Percentiles rank a stretch among this genome's conserved stretches.
Conservation (phyloP, 1,140 invertebrate genomes). For the Drosophila takahashii region DNA sequence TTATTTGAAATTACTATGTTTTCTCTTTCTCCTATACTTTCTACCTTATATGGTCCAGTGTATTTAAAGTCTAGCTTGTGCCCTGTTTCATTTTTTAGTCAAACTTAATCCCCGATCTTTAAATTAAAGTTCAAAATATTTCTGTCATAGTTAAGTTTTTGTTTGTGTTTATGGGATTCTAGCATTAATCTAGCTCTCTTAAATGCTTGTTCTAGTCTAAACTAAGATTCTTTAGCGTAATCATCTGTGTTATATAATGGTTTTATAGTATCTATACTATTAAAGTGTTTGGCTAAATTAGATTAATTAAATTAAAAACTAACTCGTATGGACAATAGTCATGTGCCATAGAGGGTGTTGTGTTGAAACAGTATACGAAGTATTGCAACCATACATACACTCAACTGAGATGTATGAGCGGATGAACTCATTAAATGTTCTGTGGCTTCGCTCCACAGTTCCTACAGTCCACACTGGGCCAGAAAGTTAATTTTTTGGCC, state of each 20-base stretch:
- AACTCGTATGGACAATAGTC: too few relatives aligned
- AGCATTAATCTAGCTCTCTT: background rate
- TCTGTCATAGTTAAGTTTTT: background rate
- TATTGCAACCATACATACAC: too few relatives aligned
- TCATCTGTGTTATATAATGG: background rate
- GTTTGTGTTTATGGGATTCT: background rate
- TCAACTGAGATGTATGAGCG: background rate
- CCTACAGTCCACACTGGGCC: too few relatives aligned
- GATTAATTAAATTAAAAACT: too few relatives aligned
- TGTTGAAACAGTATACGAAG: too few relatives aligned
- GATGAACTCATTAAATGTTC: background rate
- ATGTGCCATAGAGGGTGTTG: background rate
- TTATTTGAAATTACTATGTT: background rate
- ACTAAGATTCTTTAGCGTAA: background rate
- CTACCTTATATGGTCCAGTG: background rate
- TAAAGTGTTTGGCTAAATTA: background rate
- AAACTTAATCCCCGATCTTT: too few relatives aligned
- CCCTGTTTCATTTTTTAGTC: too few relatives aligned
- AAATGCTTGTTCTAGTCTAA: background rate
- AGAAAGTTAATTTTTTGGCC: too few relatives aligned
- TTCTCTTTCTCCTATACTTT: background rate
- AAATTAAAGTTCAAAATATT: too few relatives aligned
- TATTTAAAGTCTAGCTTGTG: too few relatives aligned
- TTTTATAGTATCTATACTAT: background rate
- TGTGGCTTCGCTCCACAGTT: background rate